phyloP scores from a whole-genome alignment of 2,797 vertebrate species.

The Octomys mimax region DNA sequence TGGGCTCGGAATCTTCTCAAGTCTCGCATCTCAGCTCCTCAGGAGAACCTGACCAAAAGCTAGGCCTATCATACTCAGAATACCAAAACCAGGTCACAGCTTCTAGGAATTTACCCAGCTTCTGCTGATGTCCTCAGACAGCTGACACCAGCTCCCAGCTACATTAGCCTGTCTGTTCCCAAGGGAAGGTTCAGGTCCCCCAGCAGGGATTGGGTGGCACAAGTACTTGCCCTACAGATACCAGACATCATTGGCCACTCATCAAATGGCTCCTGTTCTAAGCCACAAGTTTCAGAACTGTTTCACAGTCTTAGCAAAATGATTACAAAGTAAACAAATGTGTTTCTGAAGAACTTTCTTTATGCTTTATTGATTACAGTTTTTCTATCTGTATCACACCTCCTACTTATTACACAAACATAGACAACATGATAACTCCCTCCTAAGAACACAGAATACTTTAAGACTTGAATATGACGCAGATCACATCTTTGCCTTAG shows the following conservation, averaged over 20 bases:
- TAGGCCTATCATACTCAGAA: slow-evolving; percentile 88
- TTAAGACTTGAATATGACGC: background rate
- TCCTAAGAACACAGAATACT: background rate
- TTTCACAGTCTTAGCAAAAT: background rate
- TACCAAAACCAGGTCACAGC: slow-evolving; percentile 79
- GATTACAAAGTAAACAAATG: slow-evolving; percentile 49
- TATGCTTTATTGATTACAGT: background rate
- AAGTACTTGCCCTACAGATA: background rate
- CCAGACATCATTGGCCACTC: background rate
- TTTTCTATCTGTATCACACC: background rate
- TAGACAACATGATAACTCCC: background rate
- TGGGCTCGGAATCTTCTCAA: slow-evolving; percentile 74
- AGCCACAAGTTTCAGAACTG: background rate
- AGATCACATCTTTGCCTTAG: background rate
- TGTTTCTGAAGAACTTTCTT: background rate
- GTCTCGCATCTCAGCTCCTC: slow-evolving; percentile 81
- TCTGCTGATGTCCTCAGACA: slow-evolving; percentile 73
- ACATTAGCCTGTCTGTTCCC: background rate
- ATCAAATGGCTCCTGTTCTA: no score
- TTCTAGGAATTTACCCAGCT: slow-evolving; percentile 59
- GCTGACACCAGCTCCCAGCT: background rate
- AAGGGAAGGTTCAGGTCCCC: background rate
- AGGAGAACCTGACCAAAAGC: slow-evolving; percentile 91
- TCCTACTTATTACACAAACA: background rate
- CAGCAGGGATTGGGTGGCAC: background rate